These are phyloP conservation scores for Xylota sylvarum DNA, from an alignment of 2,888 invertebrate genomes.

Conservation along the genomic window DNA sequence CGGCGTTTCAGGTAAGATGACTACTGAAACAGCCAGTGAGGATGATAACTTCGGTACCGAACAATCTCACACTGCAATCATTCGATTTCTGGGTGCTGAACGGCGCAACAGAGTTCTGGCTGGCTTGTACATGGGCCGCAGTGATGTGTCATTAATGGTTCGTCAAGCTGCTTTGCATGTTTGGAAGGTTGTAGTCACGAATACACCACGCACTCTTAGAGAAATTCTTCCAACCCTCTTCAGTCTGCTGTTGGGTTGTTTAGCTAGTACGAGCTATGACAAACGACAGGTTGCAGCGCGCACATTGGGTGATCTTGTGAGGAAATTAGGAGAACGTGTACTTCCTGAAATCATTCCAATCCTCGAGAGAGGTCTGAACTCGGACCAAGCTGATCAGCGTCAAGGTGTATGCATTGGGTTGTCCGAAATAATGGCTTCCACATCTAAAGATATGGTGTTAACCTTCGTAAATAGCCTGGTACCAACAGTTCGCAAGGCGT, in stretches of 20 bases:
- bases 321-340: constrained; percentile 98
- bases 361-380: constrained; percentile 95
- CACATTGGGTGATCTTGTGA: constrained; percentile 97
- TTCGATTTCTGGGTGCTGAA: constrained; percentile 94
- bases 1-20: constrained; percentile 99
- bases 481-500: constrained; percentile 97
- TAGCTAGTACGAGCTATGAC: constrained; percentile 98
- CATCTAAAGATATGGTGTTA: constrained; percentile 96
- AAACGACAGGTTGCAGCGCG: constrained; percentile 98
- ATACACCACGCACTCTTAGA: constrained; percentile 97
- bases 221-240: constrained; percentile 98
- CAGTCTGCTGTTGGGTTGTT: constrained; percentile 94
- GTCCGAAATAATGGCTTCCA: constrained; percentile 98
- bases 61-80: constrained; percentile 96
- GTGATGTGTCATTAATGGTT: constrained; percentile 98
- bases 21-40: constrained; percentile 98
- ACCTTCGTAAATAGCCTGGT: constrained; percentile 95
- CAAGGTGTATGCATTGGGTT: constrained; percentile 99
- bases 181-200: constrained; percentile 99
- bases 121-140: constrained; percentile 98
- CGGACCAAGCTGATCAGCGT: constrained; percentile 96
- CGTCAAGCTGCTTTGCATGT: constrained; percentile 99
- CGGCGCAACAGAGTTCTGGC: constrained; percentile 96
- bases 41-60: constrained; percentile 99
- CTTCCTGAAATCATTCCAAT: constrained; percentile 99